Evolutionary conservation across 2,113 vertebrate genomes (phyloP).

Genomic region (Leucopsar rothschildi): DNA sequence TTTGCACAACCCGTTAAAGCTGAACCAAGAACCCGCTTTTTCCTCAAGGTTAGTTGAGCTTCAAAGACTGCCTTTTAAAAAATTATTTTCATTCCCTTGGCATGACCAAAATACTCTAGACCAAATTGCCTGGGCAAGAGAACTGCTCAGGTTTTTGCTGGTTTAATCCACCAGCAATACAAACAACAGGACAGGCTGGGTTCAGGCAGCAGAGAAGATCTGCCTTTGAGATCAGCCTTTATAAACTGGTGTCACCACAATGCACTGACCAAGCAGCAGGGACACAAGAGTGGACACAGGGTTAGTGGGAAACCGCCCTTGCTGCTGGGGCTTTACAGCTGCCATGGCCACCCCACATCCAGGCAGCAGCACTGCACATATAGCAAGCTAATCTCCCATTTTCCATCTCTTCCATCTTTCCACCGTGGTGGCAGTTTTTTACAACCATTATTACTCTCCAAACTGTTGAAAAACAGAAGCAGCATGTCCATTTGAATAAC

Average conservation of each 20-base stretch:
- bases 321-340: neutral
- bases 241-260: neutral
- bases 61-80: neutral
- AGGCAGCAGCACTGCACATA: neutral
- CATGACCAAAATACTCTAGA: neutral
- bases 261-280: neutral
- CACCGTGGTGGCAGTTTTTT: neutral
- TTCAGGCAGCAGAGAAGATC: fast-evolving
- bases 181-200: neutral
- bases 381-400: neutral
- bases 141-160: neutral
- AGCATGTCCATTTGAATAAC: neutral
- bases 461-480: neutral
- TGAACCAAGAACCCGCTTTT: neutral
- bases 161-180: neutral
- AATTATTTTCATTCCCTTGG: neutral
- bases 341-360: neutral
- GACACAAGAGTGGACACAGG: neutral
- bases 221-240: neutral
- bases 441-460: neutral
- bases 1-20: neutral
- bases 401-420: neutral
- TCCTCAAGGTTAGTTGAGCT: neutral
- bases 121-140: neutral
- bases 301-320: neutral